Conservation (phyloP, 1,140 invertebrate genomes). For the Philopotamus ludificatus region DNA sequence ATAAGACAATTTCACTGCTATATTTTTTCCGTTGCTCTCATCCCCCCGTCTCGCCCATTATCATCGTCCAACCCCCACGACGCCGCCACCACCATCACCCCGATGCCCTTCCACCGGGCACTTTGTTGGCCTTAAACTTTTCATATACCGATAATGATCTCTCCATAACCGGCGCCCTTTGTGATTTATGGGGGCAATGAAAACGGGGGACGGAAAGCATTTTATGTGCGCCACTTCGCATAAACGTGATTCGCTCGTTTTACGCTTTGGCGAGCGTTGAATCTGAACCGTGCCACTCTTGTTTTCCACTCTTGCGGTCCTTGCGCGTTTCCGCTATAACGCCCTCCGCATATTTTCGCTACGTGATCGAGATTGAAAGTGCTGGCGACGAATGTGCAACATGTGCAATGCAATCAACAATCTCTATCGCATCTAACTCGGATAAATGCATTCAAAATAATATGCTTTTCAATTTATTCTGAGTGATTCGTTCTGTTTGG, state of each 20-base stretch:
- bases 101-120: not conserved
- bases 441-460: not conserved
- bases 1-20: not conserved
- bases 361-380: not conserved
- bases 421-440: not conserved
- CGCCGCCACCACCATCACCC: not conserved
- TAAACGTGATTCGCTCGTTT: not conserved
- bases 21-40: too few relatives aligned
- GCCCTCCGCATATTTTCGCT: not conserved
- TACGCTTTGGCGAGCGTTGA: not conserved
- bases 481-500: too few relatives aligned
- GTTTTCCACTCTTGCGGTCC: too few relatives aligned
- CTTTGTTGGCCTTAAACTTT: slow-evolving; percentile 8
- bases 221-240: not conserved
- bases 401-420: not conserved
- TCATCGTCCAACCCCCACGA: too few relatives aligned
- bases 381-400: not conserved
- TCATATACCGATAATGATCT: slow-evolving; percentile 25
- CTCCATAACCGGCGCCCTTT: not conserved
- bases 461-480: too few relatives aligned
- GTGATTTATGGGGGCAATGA: slow-evolving; percentile 10
- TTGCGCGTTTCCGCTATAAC: too few relatives aligned
- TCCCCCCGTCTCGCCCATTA: slow-evolving; percentile 4
- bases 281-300: too few relatives aligned
- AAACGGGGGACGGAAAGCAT: not conserved